Evolutionary conservation across 2,888 invertebrate species (phyloP).

Genomic region (Eupeodes luniger): DNA sequence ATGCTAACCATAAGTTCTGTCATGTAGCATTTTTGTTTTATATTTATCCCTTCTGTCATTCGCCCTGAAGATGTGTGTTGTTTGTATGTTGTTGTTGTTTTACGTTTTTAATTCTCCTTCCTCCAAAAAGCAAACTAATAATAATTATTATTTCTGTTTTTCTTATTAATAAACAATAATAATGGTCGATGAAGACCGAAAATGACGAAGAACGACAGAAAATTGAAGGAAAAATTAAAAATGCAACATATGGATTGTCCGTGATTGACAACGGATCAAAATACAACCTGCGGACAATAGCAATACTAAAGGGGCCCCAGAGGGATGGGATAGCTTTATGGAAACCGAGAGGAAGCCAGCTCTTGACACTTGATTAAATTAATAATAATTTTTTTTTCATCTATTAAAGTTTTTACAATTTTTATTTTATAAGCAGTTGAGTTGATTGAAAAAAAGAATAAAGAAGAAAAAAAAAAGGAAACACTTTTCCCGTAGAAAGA

Average conservation of each 20-base stretch:
- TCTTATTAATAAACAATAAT: conserved; percentile 70
- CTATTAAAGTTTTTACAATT: conserved; percentile 21
- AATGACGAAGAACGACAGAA: conserved; percentile 70
- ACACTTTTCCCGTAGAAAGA: conserved; percentile 71
- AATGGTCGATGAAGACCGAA: conserved; percentile 67
- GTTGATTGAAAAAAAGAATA: conserved; percentile 16
- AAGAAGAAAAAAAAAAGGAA: conserved; percentile 68
- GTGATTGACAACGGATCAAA: conserved; percentile 72
- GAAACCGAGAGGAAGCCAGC: conserved; percentile 65
- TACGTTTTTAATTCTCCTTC: conserved; percentile 42
- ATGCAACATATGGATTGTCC: conserved; percentile 73
- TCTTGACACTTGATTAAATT: conserved; percentile 72
- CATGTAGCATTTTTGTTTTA: conserved; percentile 37
- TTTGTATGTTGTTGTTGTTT: conserved; percentile 19
- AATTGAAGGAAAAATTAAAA: conserved; percentile 67
- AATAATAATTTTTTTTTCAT: conserved; percentile 45
- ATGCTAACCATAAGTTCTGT: conserved; percentile 63
- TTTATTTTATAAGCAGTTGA: conserved; percentile 38
- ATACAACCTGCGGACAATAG: conserved; percentile 31
- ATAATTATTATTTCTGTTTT: conserved; percentile 23
- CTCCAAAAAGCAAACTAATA: conserved; percentile 46
- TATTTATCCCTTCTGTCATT: conserved; percentile 52
- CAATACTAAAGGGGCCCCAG: no score
- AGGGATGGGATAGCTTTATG: conserved; percentile 1
- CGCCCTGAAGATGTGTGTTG: not conserved